Conservation (phyloP, 2,113 vertebrate genomes). For the Dicaeum eximium region DNA sequence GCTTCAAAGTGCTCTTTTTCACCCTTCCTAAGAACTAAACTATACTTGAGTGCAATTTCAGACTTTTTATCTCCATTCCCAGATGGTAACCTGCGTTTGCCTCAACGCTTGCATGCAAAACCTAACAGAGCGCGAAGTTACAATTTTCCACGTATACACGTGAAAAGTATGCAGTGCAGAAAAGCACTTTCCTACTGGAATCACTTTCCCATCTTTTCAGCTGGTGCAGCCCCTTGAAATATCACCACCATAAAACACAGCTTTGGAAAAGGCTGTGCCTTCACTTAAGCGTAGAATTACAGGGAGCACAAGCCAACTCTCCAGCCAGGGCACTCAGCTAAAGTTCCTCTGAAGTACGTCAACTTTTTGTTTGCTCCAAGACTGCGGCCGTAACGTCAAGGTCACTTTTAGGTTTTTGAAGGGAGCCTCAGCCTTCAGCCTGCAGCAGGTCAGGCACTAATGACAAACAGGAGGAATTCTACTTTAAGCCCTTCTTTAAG, state of each 20-base stretch:
- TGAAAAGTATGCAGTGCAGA: not conserved
- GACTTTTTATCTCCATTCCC: slow-evolving; percentile 34
- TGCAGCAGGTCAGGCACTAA: not conserved
- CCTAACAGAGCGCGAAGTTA: slow-evolving; percentile 9
- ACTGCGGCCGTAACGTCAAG: not conserved
- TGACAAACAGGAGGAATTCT: not conserved
- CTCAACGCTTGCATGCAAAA: slow-evolving; percentile 29
- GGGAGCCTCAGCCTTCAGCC: not conserved
- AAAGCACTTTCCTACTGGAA: not conserved
- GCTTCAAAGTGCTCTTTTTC: slow-evolving; percentile 56
- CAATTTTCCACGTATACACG: slow-evolving; percentile 36
- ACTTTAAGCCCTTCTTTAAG: not conserved
- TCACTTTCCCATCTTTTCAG: slow-evolving; percentile 26
- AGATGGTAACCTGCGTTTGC: slow-evolving; percentile 55
- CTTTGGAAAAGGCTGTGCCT: not conserved
- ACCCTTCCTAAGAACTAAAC: slow-evolving; percentile 17
- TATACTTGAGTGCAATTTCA: slow-evolving; percentile 32
- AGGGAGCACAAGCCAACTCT: not conserved
- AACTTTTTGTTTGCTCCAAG: slow-evolving; percentile 9
- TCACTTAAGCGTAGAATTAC: not conserved
- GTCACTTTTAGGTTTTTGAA: slow-evolving; percentile 15
- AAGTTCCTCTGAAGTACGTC: not conserved
- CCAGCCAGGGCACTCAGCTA: not conserved
- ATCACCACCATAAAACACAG: not conserved
- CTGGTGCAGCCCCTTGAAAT: not conserved